Evolutionary conservation across 1,140 invertebrate genomes (phyloP).

Genomic region (Oryctes rhinoceros): DNA sequence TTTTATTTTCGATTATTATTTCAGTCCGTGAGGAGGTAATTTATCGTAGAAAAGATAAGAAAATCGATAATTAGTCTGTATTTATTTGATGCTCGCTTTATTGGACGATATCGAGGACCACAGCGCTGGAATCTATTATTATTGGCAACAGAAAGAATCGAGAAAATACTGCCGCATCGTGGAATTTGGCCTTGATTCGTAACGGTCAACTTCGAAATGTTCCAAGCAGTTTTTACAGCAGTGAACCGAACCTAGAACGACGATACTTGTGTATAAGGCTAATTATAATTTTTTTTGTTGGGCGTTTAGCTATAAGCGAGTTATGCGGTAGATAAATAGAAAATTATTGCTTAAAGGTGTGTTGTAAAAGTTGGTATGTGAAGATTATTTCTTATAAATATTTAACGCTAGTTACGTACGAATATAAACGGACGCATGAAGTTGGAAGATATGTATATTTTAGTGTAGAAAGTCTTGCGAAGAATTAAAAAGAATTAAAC

Average conservation of each 20-base stretch:
- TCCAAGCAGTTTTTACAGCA: not conserved
- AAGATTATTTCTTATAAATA: no score
- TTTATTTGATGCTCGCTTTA: not conserved
- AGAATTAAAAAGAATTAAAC: no score
- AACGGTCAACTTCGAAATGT: slow-evolving; percentile 9
- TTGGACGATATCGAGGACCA: not conserved
- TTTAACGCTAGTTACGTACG: no score
- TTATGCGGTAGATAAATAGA: not conserved
- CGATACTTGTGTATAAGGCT: not conserved
- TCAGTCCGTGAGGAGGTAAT: not conserved
- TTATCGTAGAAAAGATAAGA: not conserved
- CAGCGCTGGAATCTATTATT: not conserved
- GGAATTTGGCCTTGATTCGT: slow-evolving; percentile 17
- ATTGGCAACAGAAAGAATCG: slow-evolving; percentile 4
- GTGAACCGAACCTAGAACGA: not conserved
- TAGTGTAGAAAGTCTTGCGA: no score
- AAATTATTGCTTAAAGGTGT: not conserved
- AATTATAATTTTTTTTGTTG: no score
- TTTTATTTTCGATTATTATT: not conserved
- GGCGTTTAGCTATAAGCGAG: not conserved
- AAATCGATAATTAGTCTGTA: not conserved
- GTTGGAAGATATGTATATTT: no score
- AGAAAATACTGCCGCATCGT: not conserved
- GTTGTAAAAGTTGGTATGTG: no score
- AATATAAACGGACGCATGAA: no score